A percentile compares a stretch with the other conserved stretches of the same genome.
These are phyloP conservation scores for Theodoxus fluviatilis DNA, from an alignment of 2,888 invertebrate species.

Conservation along the genomic window DNA sequence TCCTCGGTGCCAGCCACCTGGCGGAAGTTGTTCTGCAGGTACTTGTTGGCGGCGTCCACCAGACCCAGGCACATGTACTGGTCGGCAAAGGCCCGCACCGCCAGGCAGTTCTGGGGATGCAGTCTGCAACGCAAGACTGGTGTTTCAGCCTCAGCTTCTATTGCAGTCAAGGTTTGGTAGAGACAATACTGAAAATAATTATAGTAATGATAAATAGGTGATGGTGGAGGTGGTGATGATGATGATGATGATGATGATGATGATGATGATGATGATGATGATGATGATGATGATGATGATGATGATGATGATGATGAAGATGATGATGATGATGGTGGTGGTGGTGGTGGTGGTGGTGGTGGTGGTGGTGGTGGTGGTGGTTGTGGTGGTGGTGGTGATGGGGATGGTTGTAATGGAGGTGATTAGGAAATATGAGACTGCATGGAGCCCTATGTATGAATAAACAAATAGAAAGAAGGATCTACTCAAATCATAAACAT, in stretches of 20 bases:
- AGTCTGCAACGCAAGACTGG: conserved; percentile 70
- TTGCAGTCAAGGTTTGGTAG: no score
- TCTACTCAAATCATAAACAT: no score
- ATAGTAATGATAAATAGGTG: conserved; percentile 13
- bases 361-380: no score
- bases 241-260: not conserved
- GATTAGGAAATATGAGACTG: no score
- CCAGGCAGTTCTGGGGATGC: conserved; percentile 81
- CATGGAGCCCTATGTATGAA: no score
- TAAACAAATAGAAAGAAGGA: no score
- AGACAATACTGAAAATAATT: not conserved
- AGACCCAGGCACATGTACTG: conserved; percentile 77
- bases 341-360: conserved; percentile 20
- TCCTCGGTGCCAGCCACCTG: conserved; percentile 81
- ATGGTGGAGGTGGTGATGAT: no score
- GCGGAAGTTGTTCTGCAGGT: conserved; percentile 78
- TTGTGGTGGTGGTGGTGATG: no score
- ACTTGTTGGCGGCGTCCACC: conserved; percentile 79
- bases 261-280: conserved; percentile 18
- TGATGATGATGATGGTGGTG: conserved; percentile 18
- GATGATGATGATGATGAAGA: conserved; percentile 23
- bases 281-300: conserved; percentile 12
- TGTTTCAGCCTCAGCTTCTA: no score
- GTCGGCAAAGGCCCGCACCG: conserved; percentile 81
- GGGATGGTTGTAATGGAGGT: no score